Percentiles rank a stretch among this genome's conserved stretches.
These are phyloP conservation scores for Gymnocephalus cernua DNA, from an alignment of 2,113 vertebrate genomes.

Conservation along the genomic window DNA sequence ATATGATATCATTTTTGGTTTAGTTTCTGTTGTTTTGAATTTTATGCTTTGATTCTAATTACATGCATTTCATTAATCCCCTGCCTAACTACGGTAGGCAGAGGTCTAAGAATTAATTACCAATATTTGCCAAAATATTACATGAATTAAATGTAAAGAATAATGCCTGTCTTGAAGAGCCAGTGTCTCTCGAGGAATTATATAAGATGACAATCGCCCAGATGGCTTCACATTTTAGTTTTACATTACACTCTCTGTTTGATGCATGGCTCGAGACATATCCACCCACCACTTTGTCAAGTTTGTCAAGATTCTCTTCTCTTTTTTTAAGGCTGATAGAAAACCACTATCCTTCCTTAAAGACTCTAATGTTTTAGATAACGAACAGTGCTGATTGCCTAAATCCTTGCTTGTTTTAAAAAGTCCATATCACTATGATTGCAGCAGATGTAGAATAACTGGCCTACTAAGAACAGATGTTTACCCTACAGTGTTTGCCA, in stretches of 20 bases:
- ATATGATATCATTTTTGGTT: background rate
- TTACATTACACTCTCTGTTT: slow-evolving; percentile 34
- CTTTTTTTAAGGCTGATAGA: slow-evolving; percentile 20
- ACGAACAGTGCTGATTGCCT: slow-evolving; percentile 7
- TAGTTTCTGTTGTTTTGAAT: background rate
- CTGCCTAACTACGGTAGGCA: background rate
- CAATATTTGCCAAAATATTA: background rate
- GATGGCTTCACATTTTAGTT: slow-evolving; percentile 44
- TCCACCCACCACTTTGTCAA: slow-evolving; percentile 51
- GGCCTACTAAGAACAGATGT: background rate
- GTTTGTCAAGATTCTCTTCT: background rate
- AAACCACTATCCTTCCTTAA: slow-evolving; percentile 22
- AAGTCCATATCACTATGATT: background rate
- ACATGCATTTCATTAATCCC: background rate
- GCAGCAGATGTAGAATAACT: background rate
- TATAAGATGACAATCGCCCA: slow-evolving; percentile 19
- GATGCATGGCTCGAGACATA: slow-evolving; percentile 48
- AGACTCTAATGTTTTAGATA: slow-evolving; percentile 6
- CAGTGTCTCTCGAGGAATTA: background rate
- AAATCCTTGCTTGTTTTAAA: background rate
- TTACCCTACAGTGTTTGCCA: background rate
- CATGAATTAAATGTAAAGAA: background rate
- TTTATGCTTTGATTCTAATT: background rate
- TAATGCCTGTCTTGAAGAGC: background rate
- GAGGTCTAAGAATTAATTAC: background rate